Evolutionary conservation across 2,113 vertebrate genomes (phyloP), one percentile per base, ranked within the genome.

Genomic region (Trinectes maculatus): DNA sequence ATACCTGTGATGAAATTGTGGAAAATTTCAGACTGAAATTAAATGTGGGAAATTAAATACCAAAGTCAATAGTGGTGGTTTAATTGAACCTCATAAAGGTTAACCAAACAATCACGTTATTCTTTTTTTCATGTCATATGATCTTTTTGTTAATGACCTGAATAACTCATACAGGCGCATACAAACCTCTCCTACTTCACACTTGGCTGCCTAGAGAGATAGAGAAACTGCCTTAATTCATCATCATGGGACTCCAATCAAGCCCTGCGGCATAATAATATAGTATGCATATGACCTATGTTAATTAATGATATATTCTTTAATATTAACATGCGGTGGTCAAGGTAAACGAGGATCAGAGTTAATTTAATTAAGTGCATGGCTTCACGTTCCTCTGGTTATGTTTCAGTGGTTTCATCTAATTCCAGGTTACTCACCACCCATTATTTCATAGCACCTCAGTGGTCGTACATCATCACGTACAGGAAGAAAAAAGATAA

Each of bases 321-420:
- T 83, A 88, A 85, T 82, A 84, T 84, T 79, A 84, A 78, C 84
- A 74, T 34, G 80, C 75, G 75, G 51, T 78, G 63, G 70, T 74
- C 60, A 82, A 83, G 78, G 80, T 81, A 85, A 87, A 79, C 53
- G 70, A 54, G 77, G 59, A 83, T 84, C 67, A 44, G 71, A 82
- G 79, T 73, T 85, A 89, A 89, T 87, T 89, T 74, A 90, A 92
- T 90, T 87, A 86, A 81, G 71, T 79, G 85, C 77, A 73, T 81
- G 74, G 65, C 77, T 73, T 79, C 76, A 69, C 57, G 18, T 84
- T 76, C 64, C 43, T 48, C 49, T 71, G 55, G 66, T 80, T 84
- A 75, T 82, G 78, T 82, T 81, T 75, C 74, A 77, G 42, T 56
- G 64, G 52, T 75, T 89, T 61, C 54, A 74, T 57, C 67, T 82